These are phyloP conservation scores for Gymnarchus niloticus DNA, from an alignment of 2,113 vertebrate species.

Conservation along the genomic window DNA sequence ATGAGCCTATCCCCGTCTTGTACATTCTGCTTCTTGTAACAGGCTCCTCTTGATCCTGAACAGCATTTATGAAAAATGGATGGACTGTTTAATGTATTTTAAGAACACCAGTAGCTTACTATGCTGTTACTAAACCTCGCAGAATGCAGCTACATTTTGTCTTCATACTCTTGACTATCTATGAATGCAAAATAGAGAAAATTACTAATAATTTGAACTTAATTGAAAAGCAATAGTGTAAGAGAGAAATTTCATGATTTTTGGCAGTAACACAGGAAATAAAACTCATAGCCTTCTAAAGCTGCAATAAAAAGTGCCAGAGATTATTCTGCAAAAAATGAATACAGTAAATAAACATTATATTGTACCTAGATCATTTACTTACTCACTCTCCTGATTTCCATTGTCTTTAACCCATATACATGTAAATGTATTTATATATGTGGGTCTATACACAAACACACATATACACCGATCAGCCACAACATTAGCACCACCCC, in stretches of 20 bases:
- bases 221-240: constrained; percentile 5
- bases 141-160: background rate
- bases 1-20: too few relatives aligned
- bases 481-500: too few relatives aligned
- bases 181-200: background rate
- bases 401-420: background rate
- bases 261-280: background rate
- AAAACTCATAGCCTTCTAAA: background rate
- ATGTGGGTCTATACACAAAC: too few relatives aligned
- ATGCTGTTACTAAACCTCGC: background rate
- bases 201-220: background rate
- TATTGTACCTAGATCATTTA: background rate
- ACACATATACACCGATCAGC: too few relatives aligned
- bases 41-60: too few relatives aligned
- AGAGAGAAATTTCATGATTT: background rate
- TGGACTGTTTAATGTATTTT: too few relatives aligned
- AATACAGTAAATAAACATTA: background rate
- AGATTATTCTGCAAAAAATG: background rate
- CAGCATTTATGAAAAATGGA: too few relatives aligned
- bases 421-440: background rate
- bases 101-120: too few relatives aligned
- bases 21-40: too few relatives aligned
- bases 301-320: background rate
- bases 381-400: background rate
- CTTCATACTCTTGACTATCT: background rate